phyloP scores from a whole-genome alignment of 1,140 invertebrate genomes.

The Lethrus apterus region DNA sequence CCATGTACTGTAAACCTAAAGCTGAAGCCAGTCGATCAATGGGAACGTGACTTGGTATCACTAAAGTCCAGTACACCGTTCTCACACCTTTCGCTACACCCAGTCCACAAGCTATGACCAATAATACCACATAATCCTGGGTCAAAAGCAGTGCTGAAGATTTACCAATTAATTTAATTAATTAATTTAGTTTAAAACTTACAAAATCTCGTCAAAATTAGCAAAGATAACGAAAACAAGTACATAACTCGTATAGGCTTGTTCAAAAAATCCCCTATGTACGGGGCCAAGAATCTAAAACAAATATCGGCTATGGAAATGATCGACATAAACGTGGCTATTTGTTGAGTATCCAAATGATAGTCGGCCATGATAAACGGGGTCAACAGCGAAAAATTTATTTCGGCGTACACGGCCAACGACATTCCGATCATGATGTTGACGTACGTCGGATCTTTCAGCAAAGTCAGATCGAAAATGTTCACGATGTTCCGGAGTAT shows the following conservation, averaged over 20 bases:
- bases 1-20: slow-evolving; percentile 54
- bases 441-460: slow-evolving; percentile 57
- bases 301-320: slow-evolving; percentile 51
- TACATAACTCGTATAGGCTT: slow-evolving; percentile 38
- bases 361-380: slow-evolving; percentile 60
- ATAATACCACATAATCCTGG: slow-evolving; percentile 17
- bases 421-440: slow-evolving; percentile 61
- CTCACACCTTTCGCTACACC: slow-evolving; percentile 57
- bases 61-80: slow-evolving; percentile 58
- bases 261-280: slow-evolving; percentile 45
- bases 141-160: slow-evolving; percentile 23
- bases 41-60: slow-evolving; percentile 58
- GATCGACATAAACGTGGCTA: slow-evolving; percentile 54
- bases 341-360: slow-evolving; percentile 48
- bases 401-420: slow-evolving; percentile 57
- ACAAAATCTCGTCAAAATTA: slow-evolving; percentile 37
- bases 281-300: slow-evolving; percentile 54
- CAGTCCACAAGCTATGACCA: slow-evolving; percentile 46
- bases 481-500: slow-evolving; percentile 5
- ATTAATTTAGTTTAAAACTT: slow-evolving; percentile 18
- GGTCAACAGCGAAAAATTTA: slow-evolving; percentile 62
- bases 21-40: slow-evolving; percentile 56
- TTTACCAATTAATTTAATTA: slow-evolving; percentile 4
- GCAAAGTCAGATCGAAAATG: slow-evolving; percentile 38
- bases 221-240: slow-evolving; percentile 32